A percentile compares a stretch with the other conserved stretches of the same genome.
Evolutionary conservation across 2,888 invertebrate genomes (phyloP).

Genomic region (Troglohyphantes excavatus): DNA sequence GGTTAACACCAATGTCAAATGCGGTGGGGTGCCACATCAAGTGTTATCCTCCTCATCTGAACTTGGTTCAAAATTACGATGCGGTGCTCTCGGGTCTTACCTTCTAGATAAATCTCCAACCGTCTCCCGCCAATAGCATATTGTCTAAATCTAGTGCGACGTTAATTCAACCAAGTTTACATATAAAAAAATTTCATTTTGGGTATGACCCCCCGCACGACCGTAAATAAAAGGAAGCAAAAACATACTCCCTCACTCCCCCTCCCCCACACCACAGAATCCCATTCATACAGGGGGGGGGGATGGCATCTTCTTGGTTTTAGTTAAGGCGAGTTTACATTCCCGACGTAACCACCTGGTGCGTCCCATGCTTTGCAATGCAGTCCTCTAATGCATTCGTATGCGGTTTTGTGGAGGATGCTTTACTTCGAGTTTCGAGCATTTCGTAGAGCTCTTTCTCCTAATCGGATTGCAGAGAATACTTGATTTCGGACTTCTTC

Average conservation of each 20-base stretch:
- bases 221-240: no score
- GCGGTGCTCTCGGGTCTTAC: no score
- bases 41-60: no score
- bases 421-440: not conserved
- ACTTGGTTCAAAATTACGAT: no score
- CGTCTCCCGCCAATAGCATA: no score
- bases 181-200: slow-evolving; percentile 30
- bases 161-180: no score
- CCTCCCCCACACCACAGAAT: not conserved
- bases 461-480: slow-evolving; percentile 21
- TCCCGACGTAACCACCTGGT: slow-evolving; percentile 58
- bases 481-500: slow-evolving; percentile 1
- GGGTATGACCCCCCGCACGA: not conserved
- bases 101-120: no score
- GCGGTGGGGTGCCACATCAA: no score
- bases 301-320: slow-evolving; percentile 28
- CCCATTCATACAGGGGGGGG: not conserved
- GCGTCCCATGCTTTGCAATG: slow-evolving; percentile 21
- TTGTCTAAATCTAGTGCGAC: no score
- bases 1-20: no score
- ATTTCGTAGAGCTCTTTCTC: not conserved
- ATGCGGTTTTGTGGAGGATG: not conserved
- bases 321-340: slow-evolving; percentile 37
- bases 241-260: no score
- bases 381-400: not conserved